phyloP scores from a whole-genome alignment of 2,888 invertebrate species.

The Ptycholaimellus sp. region DNA sequence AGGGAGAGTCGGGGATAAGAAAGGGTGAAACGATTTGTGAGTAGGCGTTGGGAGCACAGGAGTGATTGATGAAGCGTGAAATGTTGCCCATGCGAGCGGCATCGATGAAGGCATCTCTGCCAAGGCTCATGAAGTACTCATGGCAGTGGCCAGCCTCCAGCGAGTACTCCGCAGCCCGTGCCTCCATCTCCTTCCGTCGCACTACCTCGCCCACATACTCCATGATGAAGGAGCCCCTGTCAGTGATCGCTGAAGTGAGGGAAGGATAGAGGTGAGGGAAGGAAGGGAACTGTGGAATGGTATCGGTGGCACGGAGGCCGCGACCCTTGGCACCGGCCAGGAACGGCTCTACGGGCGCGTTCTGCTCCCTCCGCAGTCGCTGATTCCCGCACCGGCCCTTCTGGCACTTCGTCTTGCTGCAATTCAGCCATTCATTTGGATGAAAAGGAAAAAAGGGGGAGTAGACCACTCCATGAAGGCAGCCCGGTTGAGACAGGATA shows the following conservation, averaged over 20 bases:
- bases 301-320: conserved; percentile 53
- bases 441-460: too few relatives aligned
- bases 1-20: conserved; percentile 2
- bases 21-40: conserved; percentile 70
- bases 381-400: conserved; percentile 73
- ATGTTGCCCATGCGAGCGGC: conserved; percentile 84
- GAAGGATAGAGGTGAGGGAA: too few relatives aligned
- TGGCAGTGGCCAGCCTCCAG: conserved; percentile 31
- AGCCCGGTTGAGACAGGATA: conserved; percentile 79
- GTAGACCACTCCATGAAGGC: conserved; percentile 98
- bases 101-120: conserved; percentile 71
- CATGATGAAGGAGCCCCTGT: conserved; percentile 77
- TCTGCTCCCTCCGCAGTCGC: conserved; percentile 51
- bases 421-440: too few relatives aligned
- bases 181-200: conserved; percentile 66
- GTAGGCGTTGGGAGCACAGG: conserved; percentile 91
- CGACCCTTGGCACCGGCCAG: conserved; percentile 75
- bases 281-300: too few relatives aligned
- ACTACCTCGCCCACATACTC: conserved; percentile 96
- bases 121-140: conserved; percentile 15
- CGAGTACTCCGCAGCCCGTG: conserved; percentile 62
- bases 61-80: conserved; percentile 92
- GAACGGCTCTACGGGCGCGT: conserved; percentile 51
- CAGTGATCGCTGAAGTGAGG: too few relatives aligned
- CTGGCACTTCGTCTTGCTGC: conserved; percentile 65